phyloP scores from a whole-genome alignment of 2,113 vertebrate species.

The Sinocyclocheilus anophthalmus region DNA sequence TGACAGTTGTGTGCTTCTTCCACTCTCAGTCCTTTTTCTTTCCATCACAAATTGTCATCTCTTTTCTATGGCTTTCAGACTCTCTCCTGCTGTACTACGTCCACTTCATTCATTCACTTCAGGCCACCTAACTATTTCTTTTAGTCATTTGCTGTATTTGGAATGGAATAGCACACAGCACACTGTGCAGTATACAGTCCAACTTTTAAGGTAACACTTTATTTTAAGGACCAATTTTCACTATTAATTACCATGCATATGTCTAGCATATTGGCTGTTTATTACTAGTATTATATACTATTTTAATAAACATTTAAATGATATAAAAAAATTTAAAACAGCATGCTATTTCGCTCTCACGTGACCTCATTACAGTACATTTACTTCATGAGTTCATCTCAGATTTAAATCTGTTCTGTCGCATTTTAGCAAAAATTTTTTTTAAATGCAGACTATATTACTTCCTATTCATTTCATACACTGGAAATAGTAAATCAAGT shows the following conservation, averaged over 20 bases:
- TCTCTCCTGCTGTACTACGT: constrained; percentile 11
- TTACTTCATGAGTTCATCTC: neutral
- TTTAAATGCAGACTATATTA: neutral
- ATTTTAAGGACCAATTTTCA: neutral
- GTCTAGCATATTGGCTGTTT: neutral
- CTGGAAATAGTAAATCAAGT: no score
- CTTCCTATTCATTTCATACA: no score
- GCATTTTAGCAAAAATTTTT: neutral
- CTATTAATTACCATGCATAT: neutral
- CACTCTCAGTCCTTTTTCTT: constrained; percentile 19
- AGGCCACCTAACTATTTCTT: constrained; percentile 3
- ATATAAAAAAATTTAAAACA: no score
- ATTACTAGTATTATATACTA: no score
- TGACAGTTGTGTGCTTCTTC: constrained; percentile 56
- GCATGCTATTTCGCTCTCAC: no score
- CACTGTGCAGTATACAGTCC: neutral
- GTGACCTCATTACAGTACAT: neutral
- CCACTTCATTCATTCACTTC: constrained; percentile 61
- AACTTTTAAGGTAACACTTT: neutral
- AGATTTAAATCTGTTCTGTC: neutral
- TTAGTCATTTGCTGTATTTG: neutral
- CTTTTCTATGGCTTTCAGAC: constrained; percentile 16
- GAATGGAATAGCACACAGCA: neutral
- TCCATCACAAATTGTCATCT: constrained; percentile 48
- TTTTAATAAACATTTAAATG: no score